Conservation (phyloP, 2,888 invertebrate species). For the Cerastis leucographa region DNA sequence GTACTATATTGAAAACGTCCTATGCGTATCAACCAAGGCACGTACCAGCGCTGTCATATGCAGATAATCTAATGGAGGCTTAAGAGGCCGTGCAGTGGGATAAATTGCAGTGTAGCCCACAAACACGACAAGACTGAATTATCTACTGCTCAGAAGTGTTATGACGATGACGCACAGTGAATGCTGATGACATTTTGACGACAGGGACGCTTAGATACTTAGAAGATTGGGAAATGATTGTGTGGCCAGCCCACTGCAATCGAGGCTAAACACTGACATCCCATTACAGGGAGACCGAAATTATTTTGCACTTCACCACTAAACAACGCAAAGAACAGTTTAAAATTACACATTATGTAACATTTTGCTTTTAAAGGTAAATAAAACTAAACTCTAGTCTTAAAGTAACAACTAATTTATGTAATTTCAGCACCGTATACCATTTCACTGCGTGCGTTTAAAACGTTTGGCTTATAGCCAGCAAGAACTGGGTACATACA, state of each 20-base stretch:
- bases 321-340: neutral
- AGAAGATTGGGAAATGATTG: constrained; percentile 60
- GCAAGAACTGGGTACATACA: constrained; percentile 71
- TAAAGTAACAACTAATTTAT: constrained; percentile 63
- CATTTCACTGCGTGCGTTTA: constrained; percentile 65
- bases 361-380: constrained; percentile 19
- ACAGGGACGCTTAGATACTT: constrained; percentile 63
- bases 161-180: constrained; percentile 63
- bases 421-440: constrained; percentile 61
- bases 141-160: constrained; percentile 64
- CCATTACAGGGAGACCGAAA: constrained; percentile 39
- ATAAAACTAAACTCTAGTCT: constrained; percentile 42
- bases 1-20: constrained; percentile 27
- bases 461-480: constrained; percentile 76
- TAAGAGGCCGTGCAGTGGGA: constrained; percentile 24
- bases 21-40: constrained; percentile 22
- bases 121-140: constrained; percentile 71
- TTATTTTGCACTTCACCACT: constrained; percentile 25
- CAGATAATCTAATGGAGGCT: constrained; percentile 40
- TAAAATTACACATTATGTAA: constrained; percentile 10
- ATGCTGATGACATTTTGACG: constrained; percentile 76
- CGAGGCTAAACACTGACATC: constrained; percentile 33
- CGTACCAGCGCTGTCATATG: constrained; percentile 28
- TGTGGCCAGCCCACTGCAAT: constrained; percentile 29
- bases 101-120: constrained; percentile 55